Evolutionary conservation across 1,140 invertebrate species (phyloP), one percentile per base, ranked within the genome.

Genomic region (Planococcus citri): DNA sequence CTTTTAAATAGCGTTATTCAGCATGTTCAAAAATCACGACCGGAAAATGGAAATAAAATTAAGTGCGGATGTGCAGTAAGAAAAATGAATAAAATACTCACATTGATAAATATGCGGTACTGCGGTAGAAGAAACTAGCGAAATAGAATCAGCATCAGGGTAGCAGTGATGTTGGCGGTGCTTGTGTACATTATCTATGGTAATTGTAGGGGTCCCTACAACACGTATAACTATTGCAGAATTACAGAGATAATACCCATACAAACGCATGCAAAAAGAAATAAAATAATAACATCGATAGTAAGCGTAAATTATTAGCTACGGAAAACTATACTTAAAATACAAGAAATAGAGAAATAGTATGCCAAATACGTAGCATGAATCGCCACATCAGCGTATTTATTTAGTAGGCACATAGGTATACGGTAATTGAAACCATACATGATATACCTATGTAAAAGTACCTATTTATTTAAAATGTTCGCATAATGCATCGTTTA

Each of bases 71-170:
- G 29, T 12, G 29, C 3, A 33, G 3, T 33, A 4, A 51, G 2
- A 51, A 9, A 51, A 51, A 51, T 2, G 41, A n/a, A 37, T 37
- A n/a, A 51, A 51, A 33, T 76, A 86, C 88, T 88, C 82, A 90
- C 88, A 83, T 83, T 90, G 87, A 78, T 90, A 90, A 77, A 89
- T 86, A 77, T 90, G 87, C 72, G 88, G 85, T 72, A 84, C 82
- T 71, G 84, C 83, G 73, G 87, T 83, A 69, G 87, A 88, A 64
- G 87, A 89, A 71, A 88, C 84, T 69, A 89, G 80, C 57, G 87
- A 89, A 73, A 87, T 83, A 71, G 84, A 85, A 79, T 90, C 88
- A 74, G 87, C 85, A 76, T 89, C 88, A 75, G 86, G 83, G 71
- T 84, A 82, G 76, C 84, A 84, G 77, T 75, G 68, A 64, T 64